A percentile compares a stretch with the other conserved stretches of the same genome.
Conservation (phyloP, 2,113 vertebrate genomes). For the Choloepus hoffmanni region DNA sequence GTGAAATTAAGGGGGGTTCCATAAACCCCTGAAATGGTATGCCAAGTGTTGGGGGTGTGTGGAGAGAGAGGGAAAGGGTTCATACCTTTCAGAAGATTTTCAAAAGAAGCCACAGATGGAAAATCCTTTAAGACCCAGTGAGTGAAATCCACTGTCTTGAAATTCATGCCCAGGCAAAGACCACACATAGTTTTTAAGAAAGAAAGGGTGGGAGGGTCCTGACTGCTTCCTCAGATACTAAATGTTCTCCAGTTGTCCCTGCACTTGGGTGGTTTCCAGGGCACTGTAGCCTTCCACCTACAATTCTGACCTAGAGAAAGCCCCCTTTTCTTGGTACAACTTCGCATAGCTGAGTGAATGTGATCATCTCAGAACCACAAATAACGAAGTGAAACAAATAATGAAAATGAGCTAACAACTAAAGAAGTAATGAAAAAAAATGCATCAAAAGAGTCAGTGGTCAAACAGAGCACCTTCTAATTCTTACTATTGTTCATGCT, state of each 20-base stretch:
- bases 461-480: neutral
- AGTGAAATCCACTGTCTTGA: neutral
- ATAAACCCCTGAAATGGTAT: neutral
- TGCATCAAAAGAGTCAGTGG: rapidly evolving
- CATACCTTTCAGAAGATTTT: neutral
- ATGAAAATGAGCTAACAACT: neutral
- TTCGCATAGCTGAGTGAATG: neutral
- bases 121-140: neutral
- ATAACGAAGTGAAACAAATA: neutral
- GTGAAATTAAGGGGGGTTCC: neutral
- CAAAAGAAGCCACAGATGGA: neutral
- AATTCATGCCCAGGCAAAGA: neutral
- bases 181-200: neutral
- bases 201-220: neutral
- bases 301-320: neutral
- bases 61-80: neutral
- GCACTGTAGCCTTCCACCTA: neutral
- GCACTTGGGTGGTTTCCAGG: neutral
- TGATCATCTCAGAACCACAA: neutral
- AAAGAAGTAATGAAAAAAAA: neutral
- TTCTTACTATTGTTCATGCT: neutral
- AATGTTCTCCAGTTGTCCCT: neutral
- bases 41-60: neutral
- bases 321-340: neutral
- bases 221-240: neutral